Evolutionary conservation across 2,113 vertebrate genomes (phyloP), one percentile per base, ranked within the genome.

Genomic region (Hiodon tergisus): DNA sequence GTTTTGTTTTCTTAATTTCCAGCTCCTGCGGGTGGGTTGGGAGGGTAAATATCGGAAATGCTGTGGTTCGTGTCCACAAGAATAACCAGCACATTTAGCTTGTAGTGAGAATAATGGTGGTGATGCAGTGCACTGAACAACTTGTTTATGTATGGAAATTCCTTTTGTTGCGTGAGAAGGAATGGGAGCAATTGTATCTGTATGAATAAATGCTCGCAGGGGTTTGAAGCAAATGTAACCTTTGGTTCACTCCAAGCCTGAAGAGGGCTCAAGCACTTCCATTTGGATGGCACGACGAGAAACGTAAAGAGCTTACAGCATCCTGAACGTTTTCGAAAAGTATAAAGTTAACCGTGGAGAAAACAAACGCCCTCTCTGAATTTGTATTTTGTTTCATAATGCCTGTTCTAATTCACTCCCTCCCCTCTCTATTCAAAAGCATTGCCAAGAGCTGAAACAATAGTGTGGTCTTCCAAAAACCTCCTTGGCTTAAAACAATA

Each of bases 401-500:
- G 84, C 72, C 74, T 80, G 69, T 76, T 73, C 73, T 79, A 17
- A 81, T 17, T 47, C 65, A 46, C 53, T 77, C 16, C 67, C 69
- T 76, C 51, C n/a, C 53, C n/a, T 3, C 74, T 82, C 79, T 82
- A 82, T 82, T 86, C 80, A 81, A 54, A 54, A 4, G 50, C 76
- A 69, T 80, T 78, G 88, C 88, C 89, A 90, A 87, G 77, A 14
- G 13, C 31, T 59, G 70, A 59, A 71, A 71, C 70, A 71, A 63
- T 59, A 48, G 55, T 59, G 57, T 48, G 31, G 55, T 58, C 54
- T 60, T 71, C 70, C 70, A 71, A 55, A 31, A 89, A 83, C 86
- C 87, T 88, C 85, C 84, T 83, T 86, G 85, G 85, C 83, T 88
- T 91, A 88, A 89, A 71, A 91, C 88, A 91, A 89, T 87, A 83